Percentiles rank a stretch among this genome's conserved stretches.
These are phyloP conservation scores for Cancer borealis DNA, from an alignment of 2,888 invertebrate genomes.

Conservation along the genomic window DNA sequence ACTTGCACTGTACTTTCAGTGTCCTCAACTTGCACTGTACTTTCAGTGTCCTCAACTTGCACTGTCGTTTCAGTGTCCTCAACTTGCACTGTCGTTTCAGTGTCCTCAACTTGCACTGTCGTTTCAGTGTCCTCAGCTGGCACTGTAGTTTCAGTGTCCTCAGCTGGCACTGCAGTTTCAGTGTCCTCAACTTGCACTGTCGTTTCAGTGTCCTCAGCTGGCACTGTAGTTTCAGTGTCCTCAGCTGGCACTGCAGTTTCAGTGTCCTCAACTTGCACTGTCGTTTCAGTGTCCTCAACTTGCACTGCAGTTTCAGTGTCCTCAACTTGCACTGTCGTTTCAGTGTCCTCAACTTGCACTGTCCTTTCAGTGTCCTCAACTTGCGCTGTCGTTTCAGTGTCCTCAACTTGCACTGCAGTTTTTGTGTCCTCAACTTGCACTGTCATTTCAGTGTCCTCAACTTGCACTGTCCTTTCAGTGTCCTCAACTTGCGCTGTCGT, in stretches of 20 bases:
- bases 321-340: not conserved
- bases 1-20: not conserved
- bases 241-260: not conserved
- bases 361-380: not conserved
- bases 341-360: not conserved
- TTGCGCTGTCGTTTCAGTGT: not conserved
- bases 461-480: not conserved
- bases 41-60: not conserved
- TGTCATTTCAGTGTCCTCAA: not conserved
- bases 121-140: not conserved
- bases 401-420: not conserved
- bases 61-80: not conserved
- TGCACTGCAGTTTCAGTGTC: not conserved
- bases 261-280: not conserved
- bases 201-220: not conserved
- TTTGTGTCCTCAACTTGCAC: not conserved
- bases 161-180: not conserved
- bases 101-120: not conserved
- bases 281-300: not conserved
- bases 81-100: slow-evolving; percentile 9
- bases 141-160: not conserved
- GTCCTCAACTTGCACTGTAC: not conserved
- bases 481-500: not conserved
- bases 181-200: not conserved
- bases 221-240: not conserved